Conservation (phyloP, 2,888 invertebrate genomes). For the Spodoptera picta region DNA sequence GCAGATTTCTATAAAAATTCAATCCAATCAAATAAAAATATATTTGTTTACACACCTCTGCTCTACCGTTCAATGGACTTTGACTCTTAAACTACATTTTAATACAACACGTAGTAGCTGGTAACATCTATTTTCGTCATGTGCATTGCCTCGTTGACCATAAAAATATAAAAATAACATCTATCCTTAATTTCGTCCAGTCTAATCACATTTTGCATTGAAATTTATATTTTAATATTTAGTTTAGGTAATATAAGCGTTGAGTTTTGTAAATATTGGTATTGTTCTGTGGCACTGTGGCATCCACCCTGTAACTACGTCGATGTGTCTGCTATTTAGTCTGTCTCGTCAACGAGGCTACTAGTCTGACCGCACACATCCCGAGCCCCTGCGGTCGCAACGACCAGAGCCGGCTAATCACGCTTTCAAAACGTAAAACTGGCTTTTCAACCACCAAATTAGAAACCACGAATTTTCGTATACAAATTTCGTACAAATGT, state of each 20-base stretch:
- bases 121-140: not conserved
- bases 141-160: slow-evolving; percentile 27
- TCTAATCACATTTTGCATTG: not conserved
- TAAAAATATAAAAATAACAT: not conserved
- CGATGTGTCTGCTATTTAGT: slow-evolving; percentile 23
- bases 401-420: slow-evolving; percentile 11
- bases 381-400: slow-evolving; percentile 16
- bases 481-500: slow-evolving; percentile 20
- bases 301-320: not conserved
- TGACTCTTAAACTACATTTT: not conserved
- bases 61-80: too few species aligned
- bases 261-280: slow-evolving; percentile 11
- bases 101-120: not conserved
- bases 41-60: too few species aligned
- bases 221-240: not conserved
- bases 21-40: too few species aligned
- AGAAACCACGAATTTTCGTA: slow-evolving; percentile 4
- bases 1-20: too few species aligned
- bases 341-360: slow-evolving; percentile 37
- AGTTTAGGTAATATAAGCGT: not conserved
- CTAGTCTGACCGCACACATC: slow-evolving; percentile 31
- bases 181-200: not conserved
- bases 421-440: slow-evolving; percentile 17
- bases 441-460: slow-evolving; percentile 9
- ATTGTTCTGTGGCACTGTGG: slow-evolving; percentile 8